These are phyloP conservation scores for Limnephilus lunatus DNA, from an alignment of 2,888 invertebrate genomes.

Conservation along the genomic window DNA sequence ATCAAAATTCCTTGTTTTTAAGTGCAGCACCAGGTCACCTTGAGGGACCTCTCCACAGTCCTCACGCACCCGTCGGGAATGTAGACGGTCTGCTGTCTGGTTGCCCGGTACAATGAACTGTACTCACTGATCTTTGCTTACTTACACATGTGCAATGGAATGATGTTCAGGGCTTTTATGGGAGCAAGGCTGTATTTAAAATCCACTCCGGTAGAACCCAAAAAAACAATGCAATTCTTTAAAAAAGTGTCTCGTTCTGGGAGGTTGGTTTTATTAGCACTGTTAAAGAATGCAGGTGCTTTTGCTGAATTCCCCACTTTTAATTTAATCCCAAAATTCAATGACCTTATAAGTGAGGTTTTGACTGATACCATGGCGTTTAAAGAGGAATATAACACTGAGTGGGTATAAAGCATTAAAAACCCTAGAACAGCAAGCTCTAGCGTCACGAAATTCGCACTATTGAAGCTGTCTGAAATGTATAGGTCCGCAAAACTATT, in stretches of 20 bases:
- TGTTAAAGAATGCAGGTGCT: neutral
- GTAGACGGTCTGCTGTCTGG: neutral
- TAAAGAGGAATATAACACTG: too few relatives aligned
- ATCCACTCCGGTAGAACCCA: neutral
- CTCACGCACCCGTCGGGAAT: neutral
- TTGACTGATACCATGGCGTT: too few relatives aligned
- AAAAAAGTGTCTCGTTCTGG: too few relatives aligned
- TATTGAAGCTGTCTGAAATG: too few relatives aligned
- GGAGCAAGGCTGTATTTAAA: neutral
- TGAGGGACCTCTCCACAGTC: neutral
- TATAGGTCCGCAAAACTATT: too few relatives aligned
- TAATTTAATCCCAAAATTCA: too few relatives aligned
- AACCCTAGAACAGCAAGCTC: too few relatives aligned
- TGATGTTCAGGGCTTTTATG: neutral
- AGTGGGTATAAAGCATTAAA: too few relatives aligned
- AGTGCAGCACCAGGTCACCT: neutral
- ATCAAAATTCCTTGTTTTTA: neutral
- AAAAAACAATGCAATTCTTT: neutral
- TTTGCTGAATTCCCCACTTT: neutral
- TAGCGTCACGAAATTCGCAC: neutral
- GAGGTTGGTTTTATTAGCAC: too few relatives aligned
- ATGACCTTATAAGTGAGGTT: too few relatives aligned
- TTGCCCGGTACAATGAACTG: constrained; percentile 7
- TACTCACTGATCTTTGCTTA: neutral
- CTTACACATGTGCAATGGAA: neutral